These are phyloP conservation scores for Cecidostiba fungosa DNA, from an alignment of 2,888 invertebrate genomes.

Conservation along the genomic window DNA sequence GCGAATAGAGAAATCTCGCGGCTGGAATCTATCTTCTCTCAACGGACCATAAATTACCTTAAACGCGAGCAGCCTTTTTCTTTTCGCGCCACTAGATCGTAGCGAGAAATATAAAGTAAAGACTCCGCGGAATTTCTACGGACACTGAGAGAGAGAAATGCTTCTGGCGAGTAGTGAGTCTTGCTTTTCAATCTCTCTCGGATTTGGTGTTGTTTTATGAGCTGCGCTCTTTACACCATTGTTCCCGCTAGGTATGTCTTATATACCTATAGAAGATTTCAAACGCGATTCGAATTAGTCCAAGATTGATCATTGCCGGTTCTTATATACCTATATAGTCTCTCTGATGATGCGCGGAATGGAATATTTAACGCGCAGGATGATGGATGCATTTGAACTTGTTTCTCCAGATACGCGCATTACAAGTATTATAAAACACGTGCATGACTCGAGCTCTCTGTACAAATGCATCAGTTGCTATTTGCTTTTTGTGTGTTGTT, in stretches of 20 bases:
- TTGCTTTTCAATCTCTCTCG: neutral
- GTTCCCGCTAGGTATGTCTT: neutral
- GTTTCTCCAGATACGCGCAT: neutral
- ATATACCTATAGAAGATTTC: neutral
- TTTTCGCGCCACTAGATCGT: neutral
- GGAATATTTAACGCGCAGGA: neutral
- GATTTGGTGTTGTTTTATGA: neutral
- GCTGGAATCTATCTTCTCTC: conserved; percentile 16
- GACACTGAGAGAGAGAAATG: neutral
- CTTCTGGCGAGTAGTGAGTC: neutral
- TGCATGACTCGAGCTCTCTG: neutral
- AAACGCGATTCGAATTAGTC: neutral
- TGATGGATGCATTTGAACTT: neutral
- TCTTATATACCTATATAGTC: neutral
- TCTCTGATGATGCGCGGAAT: neutral
- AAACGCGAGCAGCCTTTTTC: neutral
- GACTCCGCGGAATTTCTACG: neutral
- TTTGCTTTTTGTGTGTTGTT: neutral
- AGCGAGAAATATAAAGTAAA: conserved; percentile 1
- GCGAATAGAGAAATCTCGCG: conserved; percentile 33
- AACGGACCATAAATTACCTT: conserved; percentile 30
- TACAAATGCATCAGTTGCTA: neutral
- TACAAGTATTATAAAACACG: neutral
- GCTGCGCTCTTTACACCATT: neutral
- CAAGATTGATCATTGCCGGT: neutral